Base-by-base conservation (phyloP, 1,140 invertebrate genomes). In the Drosophila ambigua region DNA sequence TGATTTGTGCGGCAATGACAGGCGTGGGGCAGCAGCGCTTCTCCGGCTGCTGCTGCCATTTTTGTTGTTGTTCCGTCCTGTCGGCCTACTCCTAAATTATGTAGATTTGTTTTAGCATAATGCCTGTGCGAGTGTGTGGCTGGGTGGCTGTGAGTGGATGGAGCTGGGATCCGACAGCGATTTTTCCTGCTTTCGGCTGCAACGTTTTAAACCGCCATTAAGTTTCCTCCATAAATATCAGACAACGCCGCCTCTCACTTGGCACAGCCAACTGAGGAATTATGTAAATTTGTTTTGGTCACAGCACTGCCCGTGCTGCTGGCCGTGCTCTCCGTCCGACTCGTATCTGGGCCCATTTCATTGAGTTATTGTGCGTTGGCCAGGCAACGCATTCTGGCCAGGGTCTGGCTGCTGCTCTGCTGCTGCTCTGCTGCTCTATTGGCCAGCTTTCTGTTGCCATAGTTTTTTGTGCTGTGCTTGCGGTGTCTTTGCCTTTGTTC, bases 51-150 rank as follows among this genome's bases (percentile, higher is more conserved):
- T 11, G 52, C n/a, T 74, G 11, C 20, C 52, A 20, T 28, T 43
- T 53, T 43, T 49, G 62, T 39, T 35, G 26, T 20, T 60, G 61
- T 78, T 62, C 57, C 77, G 62, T 83, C 67, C 39, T 78, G 79
- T 46, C 79, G 64, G 82, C 78, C 78, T 79, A 63, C 79, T 83
- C 68, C 83, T 87, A 89, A 87, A 87, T 87, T 88, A 87, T 87
- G 83, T 87, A 87, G 83, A 87, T 87, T 88, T 87, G 79, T 83
- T 87, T 87, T 88, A 87, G 79, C 83, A 87, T 87, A 83, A 87
- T 88, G 77, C 81, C 54, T 50, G 59, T 46, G 51, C 23, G 28
- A 23, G 35, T 41, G 50, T 46, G 35, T 9, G 59, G 59, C 46
- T 48, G 60, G 0, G 16, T 48, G 48, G 66, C 48, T 31, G 39